phyloP scores from a whole-genome alignment of 2,113 vertebrate genomes.

The Synodontis membranacea region DNA sequence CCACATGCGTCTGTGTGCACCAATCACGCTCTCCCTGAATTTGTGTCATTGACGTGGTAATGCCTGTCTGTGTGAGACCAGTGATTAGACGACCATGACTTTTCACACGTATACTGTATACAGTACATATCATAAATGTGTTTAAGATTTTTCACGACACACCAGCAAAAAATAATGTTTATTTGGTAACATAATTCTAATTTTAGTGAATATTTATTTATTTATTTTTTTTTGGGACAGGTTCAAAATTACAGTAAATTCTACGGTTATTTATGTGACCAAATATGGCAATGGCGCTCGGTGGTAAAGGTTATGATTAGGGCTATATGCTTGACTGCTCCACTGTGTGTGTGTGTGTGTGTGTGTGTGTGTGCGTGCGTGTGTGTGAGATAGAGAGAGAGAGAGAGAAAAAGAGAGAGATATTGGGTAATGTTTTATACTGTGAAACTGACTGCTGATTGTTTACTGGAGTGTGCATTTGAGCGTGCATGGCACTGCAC shows the following conservation, averaged over 20 bases:
- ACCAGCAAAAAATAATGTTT: conserved; percentile 49
- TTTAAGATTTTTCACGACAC: conserved; percentile 38
- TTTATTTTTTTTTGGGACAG: not conserved
- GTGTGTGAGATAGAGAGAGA: not conserved
- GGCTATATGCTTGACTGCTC: conserved; percentile 29
- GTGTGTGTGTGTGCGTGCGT: not conserved
- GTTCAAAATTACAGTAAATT: no score
- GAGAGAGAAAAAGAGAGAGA: not conserved
- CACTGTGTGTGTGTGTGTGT: conserved; percentile 31
- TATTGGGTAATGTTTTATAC: conserved; percentile 4
- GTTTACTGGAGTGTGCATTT: not conserved
- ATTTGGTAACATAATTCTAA: conserved; percentile 5
- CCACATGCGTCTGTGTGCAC: conserved; percentile 47
- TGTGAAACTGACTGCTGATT: conserved; percentile 4
- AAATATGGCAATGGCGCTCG: not conserved
- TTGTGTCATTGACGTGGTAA: conserved; percentile 52
- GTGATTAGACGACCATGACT: conserved; percentile 19
- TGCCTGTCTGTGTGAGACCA: conserved; percentile 46
- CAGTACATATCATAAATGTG: conserved; percentile 40
- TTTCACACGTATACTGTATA: conserved; percentile 31
- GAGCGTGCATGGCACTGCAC: conserved; percentile 19
- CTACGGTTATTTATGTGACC: conserved; percentile 1
- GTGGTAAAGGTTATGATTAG: conserved; percentile 37
- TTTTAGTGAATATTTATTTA: not conserved
- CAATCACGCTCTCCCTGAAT: conserved; percentile 42